Percentiles rank a stretch among this genome's conserved stretches.
These are phyloP conservation scores for Euclidia mi DNA, from an alignment of 2,888 invertebrate species.

Conservation along the genomic window DNA sequence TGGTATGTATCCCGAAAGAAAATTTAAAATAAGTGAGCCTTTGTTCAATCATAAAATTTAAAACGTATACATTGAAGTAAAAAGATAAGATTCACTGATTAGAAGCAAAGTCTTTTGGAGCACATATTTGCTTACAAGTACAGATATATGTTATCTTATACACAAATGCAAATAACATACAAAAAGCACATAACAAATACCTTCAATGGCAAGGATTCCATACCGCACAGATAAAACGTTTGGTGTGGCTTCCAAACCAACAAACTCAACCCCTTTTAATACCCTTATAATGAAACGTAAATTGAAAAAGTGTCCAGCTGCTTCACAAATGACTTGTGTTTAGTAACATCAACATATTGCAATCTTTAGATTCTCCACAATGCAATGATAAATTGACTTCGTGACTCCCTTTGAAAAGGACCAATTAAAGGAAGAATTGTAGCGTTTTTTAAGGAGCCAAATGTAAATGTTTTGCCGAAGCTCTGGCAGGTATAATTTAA, in stretches of 20 bases:
- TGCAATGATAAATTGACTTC: conserved; percentile 67
- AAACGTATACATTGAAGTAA: too few relatives aligned
- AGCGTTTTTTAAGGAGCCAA: conserved; percentile 75
- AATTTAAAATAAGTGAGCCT: too few relatives aligned
- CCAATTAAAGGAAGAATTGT: conserved; percentile 70
- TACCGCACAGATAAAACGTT: conserved; percentile 9
- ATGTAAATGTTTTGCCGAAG: conserved; percentile 84
- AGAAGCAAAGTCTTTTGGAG: too few relatives aligned
- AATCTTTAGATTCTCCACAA: conserved; percentile 32
- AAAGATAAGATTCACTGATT: too few relatives aligned
- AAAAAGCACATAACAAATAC: not conserved
- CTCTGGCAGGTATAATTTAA: conserved; percentile 86
- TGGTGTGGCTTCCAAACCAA: conserved; percentile 10
- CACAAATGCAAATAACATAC: not conserved
- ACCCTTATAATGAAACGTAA: conserved; percentile 19
- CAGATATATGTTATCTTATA: not conserved
- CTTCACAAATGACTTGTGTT: conserved; percentile 20
- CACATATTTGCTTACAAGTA: too few relatives aligned
- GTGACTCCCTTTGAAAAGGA: conserved; percentile 67
- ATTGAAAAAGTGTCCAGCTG: conserved; percentile 17
- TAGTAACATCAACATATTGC: conserved; percentile 22
- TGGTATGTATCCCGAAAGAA: too few relatives aligned
- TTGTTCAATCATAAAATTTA: too few relatives aligned
- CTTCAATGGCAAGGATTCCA: conserved; percentile 3
- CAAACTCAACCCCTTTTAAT: conserved; percentile 9